Conservation (phyloP, 2,113 vertebrate species). For the Porphyrio hochstetteri region DNA sequence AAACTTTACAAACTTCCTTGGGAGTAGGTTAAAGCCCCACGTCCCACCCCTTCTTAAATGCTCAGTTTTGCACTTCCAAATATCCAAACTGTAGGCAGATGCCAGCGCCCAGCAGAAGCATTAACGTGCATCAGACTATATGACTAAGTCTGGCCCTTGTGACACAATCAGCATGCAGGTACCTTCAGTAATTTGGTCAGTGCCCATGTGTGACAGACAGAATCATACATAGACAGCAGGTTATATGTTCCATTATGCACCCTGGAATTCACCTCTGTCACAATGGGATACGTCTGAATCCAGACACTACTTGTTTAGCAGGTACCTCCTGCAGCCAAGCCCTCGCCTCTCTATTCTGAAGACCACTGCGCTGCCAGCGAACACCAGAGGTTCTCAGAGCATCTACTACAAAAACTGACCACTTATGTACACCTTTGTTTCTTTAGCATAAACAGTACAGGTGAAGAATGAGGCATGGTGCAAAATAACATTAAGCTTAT, state of each 20-base stretch:
- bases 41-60: not conserved
- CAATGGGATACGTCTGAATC: fast-evolving
- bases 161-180: not conserved
- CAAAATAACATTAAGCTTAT: not conserved
- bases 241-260: fast-evolving
- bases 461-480: not conserved
- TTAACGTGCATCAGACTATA: not conserved
- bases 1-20: not conserved
- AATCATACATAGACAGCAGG: not conserved
- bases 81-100: not conserved
- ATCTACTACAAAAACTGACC: not conserved
- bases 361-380: not conserved
- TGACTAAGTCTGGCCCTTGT: not conserved
- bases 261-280: not conserved
- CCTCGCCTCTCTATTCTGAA: not conserved
- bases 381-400: not conserved
- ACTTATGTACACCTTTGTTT: not conserved
- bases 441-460: not conserved
- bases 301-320: not conserved
- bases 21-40: not conserved
- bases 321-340: not conserved
- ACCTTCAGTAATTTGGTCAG: not conserved
- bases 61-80: not conserved
- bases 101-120: not conserved
- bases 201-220: not conserved